Conservation (phyloP, 2,888 invertebrate genomes). For the Callosobruchus maculatus region DNA sequence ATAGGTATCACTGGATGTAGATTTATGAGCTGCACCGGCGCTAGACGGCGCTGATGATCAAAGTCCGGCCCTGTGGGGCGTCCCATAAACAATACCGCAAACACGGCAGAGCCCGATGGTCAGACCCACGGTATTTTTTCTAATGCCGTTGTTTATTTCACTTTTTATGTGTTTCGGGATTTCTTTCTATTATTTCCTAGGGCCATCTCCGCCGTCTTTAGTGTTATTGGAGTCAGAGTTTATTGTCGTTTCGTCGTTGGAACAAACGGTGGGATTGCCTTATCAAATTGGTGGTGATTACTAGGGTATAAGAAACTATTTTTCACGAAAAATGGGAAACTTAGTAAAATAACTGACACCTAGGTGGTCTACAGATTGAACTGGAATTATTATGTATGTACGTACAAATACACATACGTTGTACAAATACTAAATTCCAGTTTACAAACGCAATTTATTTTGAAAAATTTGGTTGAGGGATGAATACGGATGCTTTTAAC, state of each 20-base stretch:
- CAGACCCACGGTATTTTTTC: background rate
- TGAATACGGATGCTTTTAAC: too few relatives aligned
- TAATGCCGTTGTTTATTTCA: background rate
- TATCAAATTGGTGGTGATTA: background rate
- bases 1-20: background rate
- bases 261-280: background rate
- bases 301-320: too few relatives aligned
- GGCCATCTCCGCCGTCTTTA: background rate
- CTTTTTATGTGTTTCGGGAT: background rate
- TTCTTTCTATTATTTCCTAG: background rate
- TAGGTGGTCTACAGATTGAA: too few relatives aligned
- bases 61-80: constrained; percentile 19
- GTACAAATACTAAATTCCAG: too few relatives aligned
- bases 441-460: too few relatives aligned
- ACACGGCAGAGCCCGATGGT: constrained; percentile 28
- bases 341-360: too few relatives aligned
- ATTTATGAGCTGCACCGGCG: background rate
- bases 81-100: constrained; percentile 46
- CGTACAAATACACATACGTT: too few relatives aligned
- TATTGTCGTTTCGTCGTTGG: background rate
- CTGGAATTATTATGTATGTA: too few relatives aligned
- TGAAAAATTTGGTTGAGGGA: too few relatives aligned
- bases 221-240: background rate
- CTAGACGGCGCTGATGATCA: background rate
- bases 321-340: background rate